phyloP scores from a whole-genome alignment of 2,113 vertebrate genomes.

The Myotis davidii region DNA sequence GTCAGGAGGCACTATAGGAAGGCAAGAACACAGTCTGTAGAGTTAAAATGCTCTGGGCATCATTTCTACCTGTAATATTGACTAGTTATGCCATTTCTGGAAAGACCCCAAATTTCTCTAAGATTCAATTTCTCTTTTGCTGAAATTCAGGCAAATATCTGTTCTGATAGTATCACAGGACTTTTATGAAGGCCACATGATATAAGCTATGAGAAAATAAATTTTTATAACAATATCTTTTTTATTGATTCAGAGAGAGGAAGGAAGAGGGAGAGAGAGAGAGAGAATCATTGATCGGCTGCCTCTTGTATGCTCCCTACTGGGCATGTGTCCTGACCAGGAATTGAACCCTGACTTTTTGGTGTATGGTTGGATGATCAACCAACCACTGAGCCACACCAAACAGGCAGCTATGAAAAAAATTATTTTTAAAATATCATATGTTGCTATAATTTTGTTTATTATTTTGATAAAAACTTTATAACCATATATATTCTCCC shows the following conservation, averaged over 20 bases:
- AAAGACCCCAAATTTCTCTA: not conserved
- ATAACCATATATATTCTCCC: not conserved
- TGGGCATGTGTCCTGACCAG: too few relatives aligned
- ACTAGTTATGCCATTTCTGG: not conserved
- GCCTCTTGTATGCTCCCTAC: too few relatives aligned
- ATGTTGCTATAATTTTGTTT: not conserved
- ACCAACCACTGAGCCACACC: not conserved
- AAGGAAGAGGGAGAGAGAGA: not conserved
- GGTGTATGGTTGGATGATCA: too few relatives aligned
- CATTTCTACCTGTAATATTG: not conserved
- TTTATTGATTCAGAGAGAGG: not conserved
- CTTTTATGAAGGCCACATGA: not conserved
- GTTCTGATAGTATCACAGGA: not conserved
- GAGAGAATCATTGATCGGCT: not conserved
- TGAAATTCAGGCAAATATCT: not conserved
- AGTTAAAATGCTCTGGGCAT: not conserved
- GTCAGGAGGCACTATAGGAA: not conserved
- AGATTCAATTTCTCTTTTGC: not conserved
- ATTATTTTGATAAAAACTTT: not conserved
- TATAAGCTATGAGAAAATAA: not conserved
- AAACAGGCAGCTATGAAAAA: not conserved
- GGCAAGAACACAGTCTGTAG: not conserved
- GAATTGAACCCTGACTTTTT: too few relatives aligned
- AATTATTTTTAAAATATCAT: not conserved
- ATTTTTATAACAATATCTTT: not conserved